Conservation (phyloP, 2,113 vertebrate species). For the Nematolebias whitei region DNA sequence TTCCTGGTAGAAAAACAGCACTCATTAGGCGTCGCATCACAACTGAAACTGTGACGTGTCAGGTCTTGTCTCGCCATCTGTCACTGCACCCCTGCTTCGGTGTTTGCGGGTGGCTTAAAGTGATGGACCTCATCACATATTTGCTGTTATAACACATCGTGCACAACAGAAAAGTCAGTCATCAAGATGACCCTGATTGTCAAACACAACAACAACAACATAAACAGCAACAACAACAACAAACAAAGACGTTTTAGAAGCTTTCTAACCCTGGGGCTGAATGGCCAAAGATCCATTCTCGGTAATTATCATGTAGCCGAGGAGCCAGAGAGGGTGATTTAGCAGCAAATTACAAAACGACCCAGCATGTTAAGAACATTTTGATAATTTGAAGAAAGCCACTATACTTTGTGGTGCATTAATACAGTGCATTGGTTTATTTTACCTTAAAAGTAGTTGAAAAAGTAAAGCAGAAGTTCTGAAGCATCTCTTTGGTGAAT, state of each 20-base stretch:
- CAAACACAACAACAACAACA: conserved; percentile 48
- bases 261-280: conserved; percentile 30
- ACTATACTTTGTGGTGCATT: neutral
- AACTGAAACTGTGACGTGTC: conserved; percentile 66
- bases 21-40: conserved; percentile 65
- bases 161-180: conserved; percentile 62
- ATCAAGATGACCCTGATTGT: conserved; percentile 71
- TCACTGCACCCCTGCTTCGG: conserved; percentile 62
- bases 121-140: conserved; percentile 64
- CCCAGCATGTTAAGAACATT: conserved; percentile 2
- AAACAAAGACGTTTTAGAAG: conserved; percentile 55
- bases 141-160: conserved; percentile 53
- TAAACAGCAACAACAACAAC: too few species aligned
- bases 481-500: neutral
- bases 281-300: conserved; percentile 29
- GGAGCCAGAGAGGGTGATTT: conserved; percentile 16
- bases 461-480: conserved; percentile 9
- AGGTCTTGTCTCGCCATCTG: conserved; percentile 64
- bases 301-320: conserved; percentile 39
- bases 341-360: conserved; percentile 18
- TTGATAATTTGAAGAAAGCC: conserved; percentile 13
- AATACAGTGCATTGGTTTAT: neutral
- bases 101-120: conserved; percentile 64
- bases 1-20: conserved; percentile 50
- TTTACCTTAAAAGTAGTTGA: conserved; percentile 2